Conservation (phyloP, 2,888 invertebrate species). For the Micropterix aruncella region DNA sequence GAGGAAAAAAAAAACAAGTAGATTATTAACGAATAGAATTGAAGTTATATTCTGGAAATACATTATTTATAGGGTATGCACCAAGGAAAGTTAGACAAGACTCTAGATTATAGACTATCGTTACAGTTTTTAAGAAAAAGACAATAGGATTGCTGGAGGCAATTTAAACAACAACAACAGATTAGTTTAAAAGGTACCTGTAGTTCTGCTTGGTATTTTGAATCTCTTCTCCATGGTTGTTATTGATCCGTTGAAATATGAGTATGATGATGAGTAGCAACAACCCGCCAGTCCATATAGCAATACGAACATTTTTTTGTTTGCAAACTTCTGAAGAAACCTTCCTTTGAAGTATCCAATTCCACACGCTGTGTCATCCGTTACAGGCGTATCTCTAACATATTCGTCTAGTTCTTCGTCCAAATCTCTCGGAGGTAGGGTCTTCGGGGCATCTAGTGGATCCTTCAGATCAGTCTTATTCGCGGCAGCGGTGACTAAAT, state of each 20-base stretch:
- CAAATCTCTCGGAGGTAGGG: neutral
- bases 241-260: slow-evolving; percentile 61
- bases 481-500: neutral
- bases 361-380: slow-evolving; percentile 50
- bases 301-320: slow-evolving; percentile 42
- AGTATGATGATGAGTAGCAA: slow-evolving; percentile 51
- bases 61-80: too few species aligned
- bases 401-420: slow-evolving; percentile 23
- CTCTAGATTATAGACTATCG: too few species aligned
- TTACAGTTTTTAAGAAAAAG: too few species aligned
- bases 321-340: slow-evolving; percentile 43
- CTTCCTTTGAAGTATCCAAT: slow-evolving; percentile 43
- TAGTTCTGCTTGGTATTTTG: slow-evolving; percentile 56
- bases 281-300: slow-evolving; percentile 54
- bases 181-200: too few species aligned
- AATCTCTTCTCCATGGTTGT: slow-evolving; percentile 61
- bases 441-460: neutral
- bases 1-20: too few species aligned
- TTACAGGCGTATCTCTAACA: slow-evolving; percentile 32
- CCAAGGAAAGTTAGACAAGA: too few species aligned
- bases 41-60: too few species aligned
- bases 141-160: too few species aligned
- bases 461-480: neutral
- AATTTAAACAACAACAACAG: too few species aligned
- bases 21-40: too few species aligned